These are phyloP conservation scores for Rhincodon typus DNA, from an alignment of 2,797 vertebrate species.

Conservation along the genomic window DNA sequence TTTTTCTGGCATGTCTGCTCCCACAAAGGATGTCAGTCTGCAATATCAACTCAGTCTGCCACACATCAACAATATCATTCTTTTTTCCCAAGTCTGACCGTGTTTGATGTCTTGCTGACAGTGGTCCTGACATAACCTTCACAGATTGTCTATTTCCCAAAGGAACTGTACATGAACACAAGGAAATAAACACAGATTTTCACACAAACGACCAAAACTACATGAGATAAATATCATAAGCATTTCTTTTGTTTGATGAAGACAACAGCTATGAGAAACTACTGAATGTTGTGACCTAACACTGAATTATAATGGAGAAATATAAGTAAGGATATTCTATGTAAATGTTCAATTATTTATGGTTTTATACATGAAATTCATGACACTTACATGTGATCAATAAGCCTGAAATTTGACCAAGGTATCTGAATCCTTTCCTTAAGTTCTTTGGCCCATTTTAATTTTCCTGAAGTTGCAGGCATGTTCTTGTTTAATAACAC, in stretches of 20 bases:
- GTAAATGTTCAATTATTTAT: neutral
- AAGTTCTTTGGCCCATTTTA: constrained; percentile 67
- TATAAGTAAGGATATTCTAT: neutral
- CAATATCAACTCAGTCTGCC: neutral
- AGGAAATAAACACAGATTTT: no score
- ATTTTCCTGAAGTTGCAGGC: constrained; percentile 60
- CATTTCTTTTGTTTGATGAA: neutral
- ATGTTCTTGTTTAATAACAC: constrained; percentile 62
- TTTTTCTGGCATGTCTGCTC: neutral
- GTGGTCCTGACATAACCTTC: neutral
- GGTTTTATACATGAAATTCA: neutral
- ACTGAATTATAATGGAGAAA: neutral
- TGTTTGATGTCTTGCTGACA: neutral
- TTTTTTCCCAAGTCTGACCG: neutral
- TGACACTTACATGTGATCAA: constrained; percentile 59
- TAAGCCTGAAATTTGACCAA: constrained; percentile 60
- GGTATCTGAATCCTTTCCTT: constrained; percentile 58
- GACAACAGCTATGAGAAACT: neutral
- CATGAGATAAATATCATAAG: neutral
- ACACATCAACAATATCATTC: neutral
- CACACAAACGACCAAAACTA: no score
- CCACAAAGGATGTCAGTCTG: neutral
- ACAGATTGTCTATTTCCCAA: neutral
- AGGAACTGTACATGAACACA: neutral
- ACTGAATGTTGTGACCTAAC: neutral